Percentiles rank a stretch among this genome's conserved stretches.
Conservation (phyloP, 2,113 vertebrate genomes). For the Asarcornis scutulata region DNA sequence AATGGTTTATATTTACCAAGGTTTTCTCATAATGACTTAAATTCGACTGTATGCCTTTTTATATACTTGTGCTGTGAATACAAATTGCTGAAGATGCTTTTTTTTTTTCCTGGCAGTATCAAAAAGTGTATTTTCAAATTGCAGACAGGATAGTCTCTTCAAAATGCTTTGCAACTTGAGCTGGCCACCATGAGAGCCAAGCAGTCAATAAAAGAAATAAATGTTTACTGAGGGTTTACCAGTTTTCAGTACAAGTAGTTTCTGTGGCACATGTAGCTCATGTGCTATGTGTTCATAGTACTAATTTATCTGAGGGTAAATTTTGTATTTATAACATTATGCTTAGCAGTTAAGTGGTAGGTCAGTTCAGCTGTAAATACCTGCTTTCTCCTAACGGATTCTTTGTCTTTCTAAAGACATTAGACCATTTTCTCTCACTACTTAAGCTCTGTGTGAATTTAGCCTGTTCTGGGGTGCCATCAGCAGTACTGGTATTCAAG, state of each 20-base stretch:
- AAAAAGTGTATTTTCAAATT: neutral
- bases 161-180: neutral
- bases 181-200: neutral
- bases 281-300: neutral
- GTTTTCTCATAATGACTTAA: neutral
- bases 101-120: rapidly evolving
- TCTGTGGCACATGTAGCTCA: neutral
- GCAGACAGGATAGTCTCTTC: neutral
- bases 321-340: neutral
- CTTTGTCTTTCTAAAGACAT: neutral
- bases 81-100: neutral
- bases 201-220: rapidly evolving
- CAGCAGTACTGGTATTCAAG: neutral
- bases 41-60: neutral
- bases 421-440: neutral
- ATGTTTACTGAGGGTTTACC: neutral
- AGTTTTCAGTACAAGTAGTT: neutral
- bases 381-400: neutral
- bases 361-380: neutral
- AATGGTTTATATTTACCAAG: neutral
- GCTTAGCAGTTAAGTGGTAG: neutral
- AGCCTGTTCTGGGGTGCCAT: rapidly evolving
- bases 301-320: neutral
- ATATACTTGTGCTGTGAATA: neutral
- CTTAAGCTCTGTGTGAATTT: neutral